Base-by-base conservation (phyloP, 2,888 invertebrate genomes). In the Microctonus hyperodae region DNA sequence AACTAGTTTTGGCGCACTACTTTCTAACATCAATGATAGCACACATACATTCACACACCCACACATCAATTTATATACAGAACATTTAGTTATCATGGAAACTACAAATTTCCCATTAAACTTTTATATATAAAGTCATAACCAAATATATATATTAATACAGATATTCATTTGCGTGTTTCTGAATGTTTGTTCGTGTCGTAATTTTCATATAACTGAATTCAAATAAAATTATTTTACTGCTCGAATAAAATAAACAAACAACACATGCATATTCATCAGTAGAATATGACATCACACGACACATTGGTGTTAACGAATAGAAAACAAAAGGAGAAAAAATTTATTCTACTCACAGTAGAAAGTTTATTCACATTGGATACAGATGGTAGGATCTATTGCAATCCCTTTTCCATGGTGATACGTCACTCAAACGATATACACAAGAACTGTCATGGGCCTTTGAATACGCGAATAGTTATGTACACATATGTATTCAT, bases 91-190 rank as follows among this genome's bases (percentile, higher is more conserved):
- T 63, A 50, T 62, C 37, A n/a, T 28, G 40, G 22, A 58, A 57
- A 63, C 51, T 63, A 35, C 20, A 44, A 58, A 67, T 58, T 63
- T 55, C 31, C 53, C 53, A 67, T 58, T 67, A 16, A 64, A 64
- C 59, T 59, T 58, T 59, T 9, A 16, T 35, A 25, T n/a, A 23
- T n/a, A n/a, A n/a, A n/a, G n/a, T n/a, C n/a, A n/a, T n/a, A n/a
- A n/a, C n/a, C 25, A 40, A 56, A 56, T 48, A 37, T 44, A 40
- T 44, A n/a, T 0, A 44, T 44, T 20, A 44, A 44, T 44, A 16
- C 16, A 44, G 44, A n/a, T n/a, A n/a, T 44, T 7, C 16, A 44
- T 44, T 7, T 7, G 7, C 28, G 28, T 7, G n/a, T n/a, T n/a
- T n/a, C n/a, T n/a, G n/a, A 44, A 44, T 7, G 16, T 44, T 44